These are phyloP conservation scores for Torymus aiolomorphi DNA, from an alignment of 2,888 invertebrate genomes.

Conservation along the genomic window DNA sequence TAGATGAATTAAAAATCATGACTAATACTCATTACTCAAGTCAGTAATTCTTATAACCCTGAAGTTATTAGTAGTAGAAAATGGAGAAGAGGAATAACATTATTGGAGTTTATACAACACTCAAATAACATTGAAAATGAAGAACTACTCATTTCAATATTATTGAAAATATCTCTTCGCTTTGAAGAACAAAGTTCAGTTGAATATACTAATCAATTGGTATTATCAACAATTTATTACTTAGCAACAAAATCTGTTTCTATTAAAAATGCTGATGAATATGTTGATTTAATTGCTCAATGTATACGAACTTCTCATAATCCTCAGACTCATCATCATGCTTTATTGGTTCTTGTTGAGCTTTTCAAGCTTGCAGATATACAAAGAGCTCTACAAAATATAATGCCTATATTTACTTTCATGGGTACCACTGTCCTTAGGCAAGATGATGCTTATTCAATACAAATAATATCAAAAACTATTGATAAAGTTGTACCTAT, in stretches of 20 bases:
- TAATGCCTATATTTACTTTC: constrained; percentile 98
- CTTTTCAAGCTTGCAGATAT: constrained; percentile 69
- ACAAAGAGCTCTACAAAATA: constrained; percentile 83
- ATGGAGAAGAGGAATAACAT: constrained; percentile 88
- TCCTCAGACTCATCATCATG: constrained; percentile 97
- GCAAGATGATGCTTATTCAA: constrained; percentile 96
- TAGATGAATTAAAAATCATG: constrained; percentile 80
- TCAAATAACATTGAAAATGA: constrained; percentile 87
- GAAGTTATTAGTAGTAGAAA: constrained; percentile 81
- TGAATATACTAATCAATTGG: constrained; percentile 92
- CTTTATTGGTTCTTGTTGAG: constrained; percentile 88
- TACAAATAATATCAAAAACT: constrained; percentile 93
- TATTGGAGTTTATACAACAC: constrained; percentile 90
- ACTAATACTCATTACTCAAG: constrained; percentile 64
- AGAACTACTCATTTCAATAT: constrained; percentile 81
- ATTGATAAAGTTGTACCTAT: constrained; percentile 94
- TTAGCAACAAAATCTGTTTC: constrained; percentile 63
- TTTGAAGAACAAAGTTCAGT: constrained; percentile 88
- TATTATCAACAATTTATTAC: constrained; percentile 86
- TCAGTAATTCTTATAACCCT: constrained; percentile 63
- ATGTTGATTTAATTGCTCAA: constrained; percentile 89
- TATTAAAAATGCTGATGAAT: constrained; percentile 77
- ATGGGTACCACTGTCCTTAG: constrained; percentile 95
- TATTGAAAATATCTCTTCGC: constrained; percentile 86
- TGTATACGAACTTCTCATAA: constrained; percentile 93